These are phyloP conservation scores for Caretta caretta DNA, from an alignment of 2,113 vertebrate genomes.

Conservation along the genomic window DNA sequence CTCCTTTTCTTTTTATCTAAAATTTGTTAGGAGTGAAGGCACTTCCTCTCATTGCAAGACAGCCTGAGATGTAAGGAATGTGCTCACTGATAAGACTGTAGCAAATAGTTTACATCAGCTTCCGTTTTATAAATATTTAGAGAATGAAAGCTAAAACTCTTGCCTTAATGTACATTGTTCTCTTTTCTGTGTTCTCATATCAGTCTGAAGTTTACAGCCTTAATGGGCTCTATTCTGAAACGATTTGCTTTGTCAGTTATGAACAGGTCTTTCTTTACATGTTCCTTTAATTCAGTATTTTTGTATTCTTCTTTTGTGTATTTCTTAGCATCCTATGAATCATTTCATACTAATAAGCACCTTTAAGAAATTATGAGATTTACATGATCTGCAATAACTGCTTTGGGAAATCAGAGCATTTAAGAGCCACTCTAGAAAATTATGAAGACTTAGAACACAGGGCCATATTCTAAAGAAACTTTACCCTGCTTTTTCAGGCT, in stretches of 20 bases:
- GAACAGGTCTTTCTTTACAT: neutral
- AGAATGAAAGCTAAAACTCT: slow-evolving; percentile 33
- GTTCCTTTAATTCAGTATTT: slow-evolving; percentile 33
- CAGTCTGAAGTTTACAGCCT: neutral
- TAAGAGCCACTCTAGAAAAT: neutral
- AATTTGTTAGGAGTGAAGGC: slow-evolving; percentile 37
- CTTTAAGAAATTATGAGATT: neutral
- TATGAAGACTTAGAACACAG: fast-evolving
- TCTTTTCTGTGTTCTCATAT: neutral
- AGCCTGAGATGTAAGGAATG: slow-evolving; percentile 13
- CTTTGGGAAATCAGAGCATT: neutral
- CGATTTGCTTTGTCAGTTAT: neutral
- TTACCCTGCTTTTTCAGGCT: neutral
- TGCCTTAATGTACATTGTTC: neutral
- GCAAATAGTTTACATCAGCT: neutral
- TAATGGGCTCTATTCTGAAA: neutral
- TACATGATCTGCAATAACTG: neutral
- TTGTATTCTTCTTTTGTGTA: neutral
- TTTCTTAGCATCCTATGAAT: slow-evolving; percentile 25
- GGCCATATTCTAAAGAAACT: neutral
- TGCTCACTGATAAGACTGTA: neutral
- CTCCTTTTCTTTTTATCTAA: slow-evolving; percentile 4
- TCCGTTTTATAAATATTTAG: neutral
- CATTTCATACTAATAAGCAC: neutral
- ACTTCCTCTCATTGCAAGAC: slow-evolving; percentile 58